These are phyloP conservation scores for Drosophila trapezifrons DNA, from an alignment of 1,140 invertebrate genomes.

Conservation along the genomic window DNA sequence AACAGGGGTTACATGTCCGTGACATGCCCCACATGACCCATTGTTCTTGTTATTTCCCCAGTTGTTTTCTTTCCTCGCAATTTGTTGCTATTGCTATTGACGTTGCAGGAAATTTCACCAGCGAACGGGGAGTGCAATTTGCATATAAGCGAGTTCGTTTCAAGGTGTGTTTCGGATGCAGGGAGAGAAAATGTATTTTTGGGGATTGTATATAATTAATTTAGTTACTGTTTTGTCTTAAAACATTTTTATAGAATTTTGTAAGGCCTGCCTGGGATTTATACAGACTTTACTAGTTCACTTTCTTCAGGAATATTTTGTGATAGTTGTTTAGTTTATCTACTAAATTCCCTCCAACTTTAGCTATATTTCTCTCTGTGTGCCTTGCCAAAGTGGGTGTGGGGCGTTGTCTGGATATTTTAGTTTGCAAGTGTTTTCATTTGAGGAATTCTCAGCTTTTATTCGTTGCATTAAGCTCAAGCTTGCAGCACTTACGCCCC, in stretches of 20 bases:
- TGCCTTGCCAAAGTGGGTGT: not conserved
- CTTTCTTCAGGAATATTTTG: fast-evolving
- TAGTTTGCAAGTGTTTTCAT: conserved; percentile 49
- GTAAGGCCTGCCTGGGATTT: not conserved
- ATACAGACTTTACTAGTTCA: not conserved
- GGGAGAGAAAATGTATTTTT: not conserved
- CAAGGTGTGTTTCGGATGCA: conserved; percentile 25
- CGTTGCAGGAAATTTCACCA: conserved; percentile 32
- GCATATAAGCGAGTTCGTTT: conserved; percentile 36
- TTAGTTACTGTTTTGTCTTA: no score
- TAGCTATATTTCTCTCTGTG: not conserved
- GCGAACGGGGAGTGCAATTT: conserved; percentile 22
- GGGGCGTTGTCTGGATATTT: conserved; percentile 41
- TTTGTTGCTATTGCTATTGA: conserved; percentile 26
- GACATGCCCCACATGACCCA: conserved; percentile 44
- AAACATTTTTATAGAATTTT: no score
- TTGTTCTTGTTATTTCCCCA: conserved; percentile 27
- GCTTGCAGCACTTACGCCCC: conserved; percentile 44
- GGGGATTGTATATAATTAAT: not conserved
- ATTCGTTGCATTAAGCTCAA: conserved; percentile 50
- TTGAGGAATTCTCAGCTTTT: conserved; percentile 25
- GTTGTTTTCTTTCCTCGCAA: conserved; percentile 17
- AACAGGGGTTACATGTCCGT: conserved; percentile 38
- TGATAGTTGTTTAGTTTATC: not conserved
- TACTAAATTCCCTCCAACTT: no score